Conservation (phyloP, 2,888 invertebrate genomes). For the Idaea straminata region DNA sequence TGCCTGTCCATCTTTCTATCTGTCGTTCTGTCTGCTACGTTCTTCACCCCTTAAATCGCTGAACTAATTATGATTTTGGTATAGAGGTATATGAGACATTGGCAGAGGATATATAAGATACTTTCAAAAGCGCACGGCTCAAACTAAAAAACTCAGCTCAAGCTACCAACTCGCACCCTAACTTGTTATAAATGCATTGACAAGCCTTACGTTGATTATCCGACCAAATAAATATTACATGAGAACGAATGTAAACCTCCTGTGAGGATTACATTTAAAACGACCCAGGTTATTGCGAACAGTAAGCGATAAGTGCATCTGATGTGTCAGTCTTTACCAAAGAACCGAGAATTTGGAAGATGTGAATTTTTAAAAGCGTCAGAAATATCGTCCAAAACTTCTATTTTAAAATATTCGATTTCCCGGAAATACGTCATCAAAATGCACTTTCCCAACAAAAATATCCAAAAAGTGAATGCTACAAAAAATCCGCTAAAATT, state of each 20-base stretch:
- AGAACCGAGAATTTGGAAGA: no score
- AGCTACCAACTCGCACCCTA: constrained; percentile 8
- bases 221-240: constrained; percentile 56
- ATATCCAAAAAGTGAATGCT: constrained; percentile 22
- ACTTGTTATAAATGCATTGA: constrained; percentile 48
- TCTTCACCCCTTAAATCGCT: constrained; percentile 9
- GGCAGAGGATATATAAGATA: no score
- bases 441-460: constrained; percentile 6
- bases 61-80: no score
- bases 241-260: constrained; percentile 28
- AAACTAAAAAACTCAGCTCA: background rate
- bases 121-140: no score
- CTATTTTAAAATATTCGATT: background rate
- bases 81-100: no score
- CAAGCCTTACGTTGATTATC: constrained; percentile 41
- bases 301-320: constrained; percentile 2
- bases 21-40: background rate
- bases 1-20: background rate
- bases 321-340: no score
- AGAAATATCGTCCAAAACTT: no score
- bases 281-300: constrained; percentile 12
- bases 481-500: constrained; percentile 37
- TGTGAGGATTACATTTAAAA: constrained; percentile 17
- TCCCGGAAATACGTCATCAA: background rate
- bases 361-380: no score